Percentiles rank a stretch among this genome's conserved stretches.
Conservation (phyloP, 2,888 invertebrate genomes). For the Spilosoma lubricipeda region DNA sequence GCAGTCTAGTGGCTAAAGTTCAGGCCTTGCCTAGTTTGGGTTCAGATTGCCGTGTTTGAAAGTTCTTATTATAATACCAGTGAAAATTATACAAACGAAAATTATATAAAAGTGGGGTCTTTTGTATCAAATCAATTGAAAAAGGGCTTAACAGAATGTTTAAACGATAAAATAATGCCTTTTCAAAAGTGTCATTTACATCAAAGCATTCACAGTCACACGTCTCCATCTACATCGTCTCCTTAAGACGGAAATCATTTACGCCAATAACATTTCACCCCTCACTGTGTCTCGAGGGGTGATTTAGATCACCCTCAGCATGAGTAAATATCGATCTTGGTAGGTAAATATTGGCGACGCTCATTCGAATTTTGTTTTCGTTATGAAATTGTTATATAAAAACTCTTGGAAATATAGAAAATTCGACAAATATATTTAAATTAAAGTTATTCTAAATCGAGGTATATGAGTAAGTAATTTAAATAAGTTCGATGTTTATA, state of each 20-base stretch:
- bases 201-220: conserved; percentile 48
- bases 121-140: background rate
- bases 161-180: conserved; percentile 37
- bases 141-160: conserved; percentile 26
- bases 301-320: conserved; percentile 65
- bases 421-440: conserved; percentile 33
- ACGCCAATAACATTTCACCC: conserved; percentile 67
- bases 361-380: conserved; percentile 52
- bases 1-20: background rate
- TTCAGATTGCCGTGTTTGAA: background rate
- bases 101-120: background rate
- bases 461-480: background rate
- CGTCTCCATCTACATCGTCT: conserved; percentile 59
- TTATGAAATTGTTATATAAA: conserved; percentile 50
- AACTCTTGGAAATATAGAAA: conserved; percentile 29
- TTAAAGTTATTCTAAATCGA: background rate
- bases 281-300: conserved; percentile 45
- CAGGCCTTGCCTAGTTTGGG: background rate
- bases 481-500: background rate
- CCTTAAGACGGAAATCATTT: conserved; percentile 74
- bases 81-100: too few species aligned
- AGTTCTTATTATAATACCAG: background rate
- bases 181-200: conserved; percentile 53
- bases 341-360: conserved; percentile 68
- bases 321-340: conserved; percentile 71